Conservation (phyloP, 2,113 vertebrate species). For the Panthera leo region DNA sequence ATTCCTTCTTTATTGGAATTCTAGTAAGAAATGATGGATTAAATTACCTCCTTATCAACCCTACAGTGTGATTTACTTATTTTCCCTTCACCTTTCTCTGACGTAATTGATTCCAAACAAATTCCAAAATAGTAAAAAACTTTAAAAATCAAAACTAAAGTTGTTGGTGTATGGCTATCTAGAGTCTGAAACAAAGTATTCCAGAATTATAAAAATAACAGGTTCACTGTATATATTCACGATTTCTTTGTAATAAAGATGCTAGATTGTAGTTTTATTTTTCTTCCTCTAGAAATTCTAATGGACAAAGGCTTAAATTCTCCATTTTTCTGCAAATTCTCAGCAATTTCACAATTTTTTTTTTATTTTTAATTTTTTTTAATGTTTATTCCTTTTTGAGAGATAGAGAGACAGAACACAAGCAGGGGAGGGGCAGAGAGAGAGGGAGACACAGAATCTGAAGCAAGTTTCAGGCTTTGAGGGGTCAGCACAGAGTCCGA, state of each 20-base stretch:
- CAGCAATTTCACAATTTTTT: background rate
- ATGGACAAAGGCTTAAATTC: background rate
- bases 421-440: too few species aligned
- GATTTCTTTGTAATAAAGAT: background rate
- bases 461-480: too few species aligned
- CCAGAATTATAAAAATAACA: background rate
- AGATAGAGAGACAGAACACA: too few species aligned
- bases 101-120: background rate
- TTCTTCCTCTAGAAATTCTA: background rate
- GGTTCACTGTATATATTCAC: background rate
- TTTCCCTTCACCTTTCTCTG: background rate
- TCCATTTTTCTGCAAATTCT: background rate
- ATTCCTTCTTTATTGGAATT: background rate
- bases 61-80: background rate
- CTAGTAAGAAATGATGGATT: background rate
- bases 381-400: too few species aligned
- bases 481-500: too few species aligned
- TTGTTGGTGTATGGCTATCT: background rate
- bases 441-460: too few species aligned
- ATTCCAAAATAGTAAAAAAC: background rate
- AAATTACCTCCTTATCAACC: background rate
- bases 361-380: too few species aligned
- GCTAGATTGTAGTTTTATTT: background rate
- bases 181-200: background rate
- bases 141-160: background rate